phyloP scores from a whole-genome alignment of 2,888 invertebrate genomes.

The Athrips mouffetella region DNA sequence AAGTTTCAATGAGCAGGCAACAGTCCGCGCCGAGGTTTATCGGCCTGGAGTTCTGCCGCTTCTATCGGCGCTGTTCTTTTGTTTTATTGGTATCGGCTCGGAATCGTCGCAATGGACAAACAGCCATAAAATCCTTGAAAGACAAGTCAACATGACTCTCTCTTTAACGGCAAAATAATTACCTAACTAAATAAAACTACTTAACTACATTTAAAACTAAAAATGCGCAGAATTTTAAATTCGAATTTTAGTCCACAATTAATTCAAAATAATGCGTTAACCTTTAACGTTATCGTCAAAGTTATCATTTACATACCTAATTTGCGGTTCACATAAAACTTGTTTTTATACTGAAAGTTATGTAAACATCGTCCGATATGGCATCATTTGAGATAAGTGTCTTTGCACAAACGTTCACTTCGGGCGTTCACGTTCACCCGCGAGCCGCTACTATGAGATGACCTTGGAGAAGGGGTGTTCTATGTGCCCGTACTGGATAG shows the following conservation, averaged over 20 bases:
- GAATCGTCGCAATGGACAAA: too few species aligned
- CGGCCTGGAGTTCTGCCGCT: too few species aligned
- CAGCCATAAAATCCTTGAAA: too few species aligned
- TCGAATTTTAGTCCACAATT: slow-evolving; percentile 16
- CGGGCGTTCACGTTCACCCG: slow-evolving; percentile 17
- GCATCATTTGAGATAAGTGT: slow-evolving; percentile 16
- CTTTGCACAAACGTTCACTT: slow-evolving; percentile 27
- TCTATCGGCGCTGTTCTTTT: too few species aligned
- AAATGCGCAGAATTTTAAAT: slow-evolving; percentile 35
- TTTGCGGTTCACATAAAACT: slow-evolving; percentile 36
- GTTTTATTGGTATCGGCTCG: too few species aligned
- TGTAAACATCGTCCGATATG: slow-evolving; percentile 29
- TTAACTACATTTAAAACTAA: neutral
- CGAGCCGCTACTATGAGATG: slow-evolving; percentile 48
- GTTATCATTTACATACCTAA: slow-evolving; percentile 43
- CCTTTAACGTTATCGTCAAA: slow-evolving; percentile 39
- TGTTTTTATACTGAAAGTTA: slow-evolving; percentile 37
- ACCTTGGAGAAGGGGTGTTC: slow-evolving; percentile 88
- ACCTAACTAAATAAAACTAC: neutral
- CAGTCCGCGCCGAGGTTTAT: too few species aligned
- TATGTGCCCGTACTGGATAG: slow-evolving; percentile 94
- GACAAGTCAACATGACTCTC: too few species aligned
- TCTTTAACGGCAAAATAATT: neutral
- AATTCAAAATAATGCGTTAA: slow-evolving; percentile 29
- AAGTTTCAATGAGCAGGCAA: too few species aligned